phyloP scores from a whole-genome alignment of 2,888 invertebrate genomes.

The Drosophila longiperda region DNA sequence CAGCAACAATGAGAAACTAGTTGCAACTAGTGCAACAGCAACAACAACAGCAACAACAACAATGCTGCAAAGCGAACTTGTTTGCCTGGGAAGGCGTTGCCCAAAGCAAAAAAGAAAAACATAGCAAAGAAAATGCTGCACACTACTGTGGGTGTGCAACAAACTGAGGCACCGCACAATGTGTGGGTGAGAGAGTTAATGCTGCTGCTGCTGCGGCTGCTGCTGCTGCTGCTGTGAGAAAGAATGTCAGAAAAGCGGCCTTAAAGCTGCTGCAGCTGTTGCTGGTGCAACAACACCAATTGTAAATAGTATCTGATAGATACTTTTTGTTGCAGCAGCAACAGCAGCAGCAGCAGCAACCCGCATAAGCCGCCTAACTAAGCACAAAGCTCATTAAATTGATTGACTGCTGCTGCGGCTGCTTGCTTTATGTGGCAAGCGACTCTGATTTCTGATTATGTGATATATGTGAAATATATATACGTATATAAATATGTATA shows the following conservation, averaged over 20 bases:
- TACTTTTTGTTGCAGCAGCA: conserved; percentile 32
- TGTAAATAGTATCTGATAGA: conserved; percentile 49
- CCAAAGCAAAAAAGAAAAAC: conserved; percentile 45
- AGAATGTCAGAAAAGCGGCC: conserved; percentile 56
- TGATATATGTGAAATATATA: background rate
- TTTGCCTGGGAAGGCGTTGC: conserved; percentile 60
- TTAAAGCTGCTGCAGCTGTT: conserved; percentile 42
- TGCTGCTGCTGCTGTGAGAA: conserved; percentile 47
- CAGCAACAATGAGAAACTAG: conserved; percentile 69
- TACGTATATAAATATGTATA: background rate
- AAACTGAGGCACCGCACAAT: conserved; percentile 8
- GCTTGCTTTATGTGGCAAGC: conserved; percentile 19
- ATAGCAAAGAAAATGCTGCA: conserved; percentile 31
- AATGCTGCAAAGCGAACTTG: conserved; percentile 39
- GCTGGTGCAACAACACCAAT: conserved; percentile 21
- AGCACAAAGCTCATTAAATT: conserved; percentile 56
- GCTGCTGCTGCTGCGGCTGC: conserved; percentile 4
- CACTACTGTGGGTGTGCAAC: conserved; percentile 27
- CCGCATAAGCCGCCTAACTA: conserved; percentile 52
- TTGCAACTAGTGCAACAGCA: conserved; percentile 74
- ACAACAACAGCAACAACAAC: conserved; percentile 9
- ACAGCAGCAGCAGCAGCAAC: conserved; percentile 9
- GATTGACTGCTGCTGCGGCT: conserved; percentile 46
- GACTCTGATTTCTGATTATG: conserved; percentile 45
- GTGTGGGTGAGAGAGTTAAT: conserved; percentile 46